Percentiles rank a stretch among this genome's conserved stretches.
These are phyloP conservation scores for Drosophila affinis DNA, from an alignment of 2,888 invertebrate species.

Conservation along the genomic window DNA sequence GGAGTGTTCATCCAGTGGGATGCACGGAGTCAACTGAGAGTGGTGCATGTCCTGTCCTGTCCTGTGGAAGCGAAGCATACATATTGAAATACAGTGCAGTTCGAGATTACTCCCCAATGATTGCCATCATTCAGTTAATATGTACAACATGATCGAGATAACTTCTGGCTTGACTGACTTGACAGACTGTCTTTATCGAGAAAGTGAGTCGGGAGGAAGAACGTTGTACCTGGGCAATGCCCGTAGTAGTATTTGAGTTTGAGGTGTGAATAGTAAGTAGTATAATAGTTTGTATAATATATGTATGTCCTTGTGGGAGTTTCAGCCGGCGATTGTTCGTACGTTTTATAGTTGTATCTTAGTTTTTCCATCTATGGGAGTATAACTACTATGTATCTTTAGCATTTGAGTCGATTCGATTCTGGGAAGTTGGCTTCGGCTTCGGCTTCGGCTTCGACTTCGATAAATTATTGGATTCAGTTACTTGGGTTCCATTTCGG, in stretches of 20 bases:
- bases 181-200: not conserved
- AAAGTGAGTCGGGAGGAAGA: constrained; percentile 54
- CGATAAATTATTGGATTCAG: constrained; percentile 39
- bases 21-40: constrained; percentile 9
- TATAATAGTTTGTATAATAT: constrained; percentile 1
- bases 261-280: constrained; percentile 7
- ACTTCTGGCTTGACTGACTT: constrained; percentile 19
- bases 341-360: constrained; percentile 62
- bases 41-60: constrained; percentile 8
- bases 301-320: constrained; percentile 42
- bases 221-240: constrained; percentile 55
- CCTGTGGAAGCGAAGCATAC: constrained; percentile 20
- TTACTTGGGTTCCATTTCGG: constrained; percentile 45
- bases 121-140: constrained; percentile 1
- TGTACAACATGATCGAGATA: constrained; percentile 1
- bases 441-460: constrained; percentile 10
- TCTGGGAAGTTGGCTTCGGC: constrained; percentile 48
- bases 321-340: constrained; percentile 69
- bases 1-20: too few relatives aligned
- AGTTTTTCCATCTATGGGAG: constrained; percentile 17
- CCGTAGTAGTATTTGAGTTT: constrained; percentile 6
- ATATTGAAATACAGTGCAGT: not conserved
- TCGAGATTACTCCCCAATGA: not conserved
- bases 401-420: constrained; percentile 22
- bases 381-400: constrained; percentile 1